Conservation (phyloP, 1,140 invertebrate genomes). For the Hesperophylax magnus region DNA sequence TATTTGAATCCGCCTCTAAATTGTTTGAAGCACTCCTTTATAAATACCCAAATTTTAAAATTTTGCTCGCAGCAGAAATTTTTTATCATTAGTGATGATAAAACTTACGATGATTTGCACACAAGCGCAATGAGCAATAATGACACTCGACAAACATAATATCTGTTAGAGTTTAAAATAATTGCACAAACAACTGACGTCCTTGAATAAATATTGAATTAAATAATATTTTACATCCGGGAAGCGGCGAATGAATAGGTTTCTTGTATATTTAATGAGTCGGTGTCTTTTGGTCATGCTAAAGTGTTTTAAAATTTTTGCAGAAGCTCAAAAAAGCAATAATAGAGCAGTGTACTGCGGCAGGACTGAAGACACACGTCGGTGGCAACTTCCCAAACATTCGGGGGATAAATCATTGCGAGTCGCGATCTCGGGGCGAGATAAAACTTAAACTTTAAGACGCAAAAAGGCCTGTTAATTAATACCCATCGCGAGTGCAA, state of each 20-base stretch:
- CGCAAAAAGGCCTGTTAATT: constrained; percentile 21
- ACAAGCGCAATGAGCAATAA: too few relatives aligned
- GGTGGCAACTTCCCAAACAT: constrained; percentile 4
- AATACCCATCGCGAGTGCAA: constrained; percentile 10
- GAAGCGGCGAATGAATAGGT: too few relatives aligned
- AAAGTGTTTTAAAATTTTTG: background rate
- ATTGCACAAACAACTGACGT: background rate
- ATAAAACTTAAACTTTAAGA: constrained; percentile 33
- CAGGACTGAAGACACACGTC: background rate
- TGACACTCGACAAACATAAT: too few relatives aligned
- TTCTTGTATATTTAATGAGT: background rate
- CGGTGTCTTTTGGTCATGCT: background rate
- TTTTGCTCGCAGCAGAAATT: background rate
- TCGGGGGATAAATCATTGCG: constrained; percentile 34
- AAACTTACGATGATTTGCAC: background rate
- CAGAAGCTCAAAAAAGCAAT: background rate
- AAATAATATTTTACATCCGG: background rate
- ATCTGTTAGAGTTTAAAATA: background rate
- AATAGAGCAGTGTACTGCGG: background rate
- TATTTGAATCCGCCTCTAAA: background rate
- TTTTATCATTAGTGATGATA: background rate
- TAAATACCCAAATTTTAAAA: background rate
- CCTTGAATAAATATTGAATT: background rate
- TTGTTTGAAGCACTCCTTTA: background rate
- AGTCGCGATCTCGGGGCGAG: constrained; percentile 1